phyloP scores from a whole-genome alignment of 2,113 vertebrate species.

The Hassar affinis region DNA sequence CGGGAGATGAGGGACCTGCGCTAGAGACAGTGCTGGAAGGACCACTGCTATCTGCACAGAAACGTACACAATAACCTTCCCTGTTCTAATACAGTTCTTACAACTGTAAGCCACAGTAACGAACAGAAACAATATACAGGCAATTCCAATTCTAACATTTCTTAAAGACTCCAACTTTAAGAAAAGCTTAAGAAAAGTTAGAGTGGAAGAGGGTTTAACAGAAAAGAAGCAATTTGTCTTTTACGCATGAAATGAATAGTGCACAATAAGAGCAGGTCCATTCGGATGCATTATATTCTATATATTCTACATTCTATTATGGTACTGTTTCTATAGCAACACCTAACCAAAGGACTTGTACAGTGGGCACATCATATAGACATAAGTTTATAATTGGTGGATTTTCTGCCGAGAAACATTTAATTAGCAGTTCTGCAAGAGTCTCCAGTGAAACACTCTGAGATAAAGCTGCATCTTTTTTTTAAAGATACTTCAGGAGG shows the following conservation, averaged over 20 bases:
- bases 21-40: constrained; percentile 94
- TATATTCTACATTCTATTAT: not conserved
- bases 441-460: not conserved
- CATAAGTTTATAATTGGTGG: not conserved
- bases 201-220: not conserved
- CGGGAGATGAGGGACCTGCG: constrained; percentile 90
- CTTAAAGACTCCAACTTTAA: too few relatives aligned
- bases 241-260: not conserved
- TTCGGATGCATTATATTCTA: too few relatives aligned
- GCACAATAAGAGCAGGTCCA: not conserved
- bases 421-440: not conserved
- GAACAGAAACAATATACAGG: not conserved
- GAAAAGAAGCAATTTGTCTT: not conserved
- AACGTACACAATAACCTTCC: constrained; percentile 40
- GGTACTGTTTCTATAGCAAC: not conserved
- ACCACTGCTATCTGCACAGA: constrained; percentile 90
- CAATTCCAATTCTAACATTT: not conserved
- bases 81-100: not conserved
- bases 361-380: not conserved
- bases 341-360: not conserved
- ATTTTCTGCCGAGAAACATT: not conserved
- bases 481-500: not conserved
- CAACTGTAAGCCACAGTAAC: not conserved
- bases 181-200: not conserved
- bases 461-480: not conserved